Evolutionary conservation across 2,113 vertebrate species (phyloP), one percentile per base, ranked within the genome.

Genomic region (Neogobius melanostomus): DNA sequence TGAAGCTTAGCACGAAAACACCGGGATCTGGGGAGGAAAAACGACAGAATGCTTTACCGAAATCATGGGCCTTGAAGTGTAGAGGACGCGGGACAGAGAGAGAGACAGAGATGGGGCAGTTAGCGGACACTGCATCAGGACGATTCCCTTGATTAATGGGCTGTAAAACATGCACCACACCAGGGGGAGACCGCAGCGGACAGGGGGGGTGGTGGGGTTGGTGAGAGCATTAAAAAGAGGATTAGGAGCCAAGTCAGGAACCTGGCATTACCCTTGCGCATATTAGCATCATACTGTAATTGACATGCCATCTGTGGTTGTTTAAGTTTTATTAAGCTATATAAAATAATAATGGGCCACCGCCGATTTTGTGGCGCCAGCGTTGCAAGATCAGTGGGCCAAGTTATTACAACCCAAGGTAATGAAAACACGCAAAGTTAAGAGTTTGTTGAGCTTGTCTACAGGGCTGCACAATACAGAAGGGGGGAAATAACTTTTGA

Each of bases 1-100:
- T 93, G 90, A 92, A 84, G 90, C 90, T 90, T 90, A 88, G 90
- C 86, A 67, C 85, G 81, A 77, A 85, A 87, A 90, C 75, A 74
- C 75, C 71, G 82, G 76, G 83, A 81, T 91, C 82, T 73, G 73
- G 72, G 79, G 79, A 76, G 82, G 69, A 69, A 68, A 78, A 67
- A 70, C 28, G 74, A 66, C 66, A 44, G 72, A 76, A 83, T 64
- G 74, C 70, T 69, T 52, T 68, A 61, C 12, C 6, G 53, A 85
- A 82, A 86, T 85, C 68, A 82, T 81, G 84, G 66, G 61, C 75
- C 61, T 66, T 44, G 65, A 80, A 87, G 81, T 59, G 68, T 36
- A 48, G 67, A 72, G 54, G 68, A 59, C 68, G 64, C 28, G 62
- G 50, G n/a, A n/a, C 43, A 61, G 44, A 68, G 51, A 64, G 43